Evolutionary conservation across 92 coral and sea anemone species (phyloP).

Genomic region (Umimayanthus kanabou): DNA sequence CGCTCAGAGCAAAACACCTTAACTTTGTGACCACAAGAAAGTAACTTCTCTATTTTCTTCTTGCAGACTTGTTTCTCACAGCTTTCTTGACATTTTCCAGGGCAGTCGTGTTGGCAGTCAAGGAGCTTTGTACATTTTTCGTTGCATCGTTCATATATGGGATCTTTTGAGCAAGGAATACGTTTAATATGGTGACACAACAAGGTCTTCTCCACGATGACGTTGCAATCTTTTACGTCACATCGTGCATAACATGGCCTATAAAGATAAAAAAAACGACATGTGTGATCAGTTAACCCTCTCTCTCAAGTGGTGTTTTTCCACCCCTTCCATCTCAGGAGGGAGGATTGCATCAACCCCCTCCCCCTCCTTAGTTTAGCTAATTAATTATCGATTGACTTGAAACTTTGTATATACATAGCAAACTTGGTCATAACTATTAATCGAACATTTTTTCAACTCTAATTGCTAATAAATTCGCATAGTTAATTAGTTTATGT

Average conservation of each 20-base stretch:
- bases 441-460: too few species aligned
- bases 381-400: too few species aligned
- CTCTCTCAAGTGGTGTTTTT: too few species aligned
- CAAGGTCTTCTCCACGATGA: conserved; percentile 19
- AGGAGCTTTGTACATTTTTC: conserved; percentile 41
- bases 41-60: conserved; percentile 25
- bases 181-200: not conserved
- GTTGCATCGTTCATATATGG: conserved; percentile 9
- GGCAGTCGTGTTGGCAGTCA: conserved; percentile 58
- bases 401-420: too few species aligned
- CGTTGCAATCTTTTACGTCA: not conserved
- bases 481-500: too few species aligned
- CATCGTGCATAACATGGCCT: conserved; percentile 40
- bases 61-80: conserved; percentile 51
- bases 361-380: too few species aligned
- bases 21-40: conserved; percentile 58
- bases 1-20: conserved; percentile 47
- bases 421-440: too few species aligned
- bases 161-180: conserved; percentile 40
- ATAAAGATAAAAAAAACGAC: not conserved
- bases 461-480: too few species aligned
- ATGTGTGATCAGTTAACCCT: too few species aligned
- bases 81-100: conserved; percentile 39
- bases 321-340: too few species aligned
- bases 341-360: too few species aligned